A percentile compares a stretch with the other conserved stretches of the same genome.
phyloP scores from a whole-genome alignment of 2,113 vertebrate genomes.

The Ptilonorhynchus violaceus region DNA sequence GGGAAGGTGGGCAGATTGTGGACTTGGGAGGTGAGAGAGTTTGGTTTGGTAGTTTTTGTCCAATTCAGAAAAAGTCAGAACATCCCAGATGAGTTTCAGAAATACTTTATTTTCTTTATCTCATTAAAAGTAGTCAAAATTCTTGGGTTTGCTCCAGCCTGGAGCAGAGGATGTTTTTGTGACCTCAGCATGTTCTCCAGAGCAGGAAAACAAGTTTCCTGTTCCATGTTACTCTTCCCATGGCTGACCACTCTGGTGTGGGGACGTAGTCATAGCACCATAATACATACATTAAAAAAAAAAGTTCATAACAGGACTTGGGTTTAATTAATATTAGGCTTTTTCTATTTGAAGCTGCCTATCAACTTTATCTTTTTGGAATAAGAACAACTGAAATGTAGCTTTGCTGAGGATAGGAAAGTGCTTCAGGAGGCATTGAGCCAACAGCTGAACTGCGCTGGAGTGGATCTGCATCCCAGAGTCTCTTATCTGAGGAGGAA shows the following conservation, averaged over 20 bases:
- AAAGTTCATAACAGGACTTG: neutral
- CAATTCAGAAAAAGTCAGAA: neutral
- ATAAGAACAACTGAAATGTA: neutral
- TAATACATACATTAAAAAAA: neutral
- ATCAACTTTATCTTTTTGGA: neutral
- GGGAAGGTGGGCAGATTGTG: rapidly evolving
- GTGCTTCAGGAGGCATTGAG: neutral
- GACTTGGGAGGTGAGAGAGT: neutral
- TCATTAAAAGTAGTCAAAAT: neutral
- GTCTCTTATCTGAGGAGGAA: neutral
- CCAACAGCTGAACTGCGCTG: neutral
- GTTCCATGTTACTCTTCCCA: neutral
- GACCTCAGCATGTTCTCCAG: neutral
- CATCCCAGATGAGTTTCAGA: neutral
- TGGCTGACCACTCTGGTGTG: neutral
- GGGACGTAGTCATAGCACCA: neutral
- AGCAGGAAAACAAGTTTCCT: conserved; percentile 11
- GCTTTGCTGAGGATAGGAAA: neutral
- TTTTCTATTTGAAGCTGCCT: neutral
- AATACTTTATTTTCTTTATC: neutral
- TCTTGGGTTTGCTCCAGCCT: neutral
- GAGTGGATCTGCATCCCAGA: neutral
- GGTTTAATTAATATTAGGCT: neutral
- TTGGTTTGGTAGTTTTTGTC: neutral
- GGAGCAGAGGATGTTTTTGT: neutral